Conservation (phyloP, 2,888 invertebrate genomes). For the Drosophila mimica region DNA sequence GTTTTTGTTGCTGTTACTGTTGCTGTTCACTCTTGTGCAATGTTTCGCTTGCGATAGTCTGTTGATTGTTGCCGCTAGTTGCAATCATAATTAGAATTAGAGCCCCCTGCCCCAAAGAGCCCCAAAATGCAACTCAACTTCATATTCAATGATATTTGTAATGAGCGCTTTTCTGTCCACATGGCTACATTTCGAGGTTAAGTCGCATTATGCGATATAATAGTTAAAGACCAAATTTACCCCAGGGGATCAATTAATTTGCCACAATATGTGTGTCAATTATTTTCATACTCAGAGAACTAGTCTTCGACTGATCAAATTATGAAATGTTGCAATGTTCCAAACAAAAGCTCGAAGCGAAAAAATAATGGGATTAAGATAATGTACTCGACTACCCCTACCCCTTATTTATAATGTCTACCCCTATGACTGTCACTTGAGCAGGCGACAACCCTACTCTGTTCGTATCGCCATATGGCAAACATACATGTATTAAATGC, state of each 20-base stretch:
- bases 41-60: conserved; percentile 49
- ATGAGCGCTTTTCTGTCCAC: conserved; percentile 35
- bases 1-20: conserved; percentile 39
- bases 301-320: not conserved
- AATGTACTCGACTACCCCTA: not conserved
- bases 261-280: not conserved
- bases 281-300: conserved; percentile 4
- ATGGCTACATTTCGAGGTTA: conserved; percentile 30
- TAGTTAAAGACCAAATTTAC: not conserved
- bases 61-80: conserved; percentile 39
- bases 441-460: conserved; percentile 15
- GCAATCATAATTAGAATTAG: conserved; percentile 56
- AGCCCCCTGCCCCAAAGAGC: conserved; percentile 17
- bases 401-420: conserved; percentile 16
- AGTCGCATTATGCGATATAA: conserved; percentile 10
- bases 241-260: not conserved
- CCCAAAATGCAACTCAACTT: conserved; percentile 27
- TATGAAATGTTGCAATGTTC: conserved; percentile 11
- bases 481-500: not conserved
- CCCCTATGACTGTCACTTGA: conserved; percentile 29
- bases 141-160: conserved; percentile 56
- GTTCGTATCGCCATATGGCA: conserved; percentile 14
- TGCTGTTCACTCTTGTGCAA: conserved; percentile 70
- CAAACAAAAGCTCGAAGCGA: not conserved
- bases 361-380: conserved; percentile 1